phyloP scores from a whole-genome alignment of 2,888 invertebrate species.

The Nemoura dubitans region DNA sequence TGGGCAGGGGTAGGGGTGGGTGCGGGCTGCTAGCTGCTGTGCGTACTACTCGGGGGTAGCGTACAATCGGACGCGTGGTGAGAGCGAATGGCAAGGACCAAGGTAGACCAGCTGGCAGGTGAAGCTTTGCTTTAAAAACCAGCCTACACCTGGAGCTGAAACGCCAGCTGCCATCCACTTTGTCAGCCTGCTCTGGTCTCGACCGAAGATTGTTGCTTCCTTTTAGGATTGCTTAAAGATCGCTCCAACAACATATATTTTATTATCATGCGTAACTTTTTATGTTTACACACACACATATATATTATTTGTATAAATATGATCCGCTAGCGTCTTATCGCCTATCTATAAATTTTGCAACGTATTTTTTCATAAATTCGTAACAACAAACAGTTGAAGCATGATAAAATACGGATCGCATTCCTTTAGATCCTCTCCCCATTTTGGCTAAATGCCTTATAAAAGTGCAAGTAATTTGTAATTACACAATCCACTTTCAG shows the following conservation, averaged over 20 bases:
- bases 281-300: no score
- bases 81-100: background rate
- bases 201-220: background rate
- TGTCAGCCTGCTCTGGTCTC: background rate
- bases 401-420: background rate
- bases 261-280: background rate
- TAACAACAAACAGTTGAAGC: background rate
- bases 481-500: background rate
- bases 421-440: background rate
- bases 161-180: conserved; percentile 9
- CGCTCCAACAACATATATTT: background rate
- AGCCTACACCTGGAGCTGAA: conserved; percentile 1
- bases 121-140: background rate
- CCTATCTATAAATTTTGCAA: background rate
- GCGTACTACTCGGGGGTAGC: no score
- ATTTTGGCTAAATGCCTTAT: background rate
- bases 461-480: no score
- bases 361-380: background rate
- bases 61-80: background rate
- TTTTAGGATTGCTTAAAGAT: background rate
- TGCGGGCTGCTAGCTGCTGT: background rate
- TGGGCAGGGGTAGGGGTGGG: background rate
- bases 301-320: background rate
- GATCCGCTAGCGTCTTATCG: background rate
- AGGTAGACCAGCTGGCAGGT: conserved; percentile 27